Percentiles rank a stretch among this genome's conserved stretches.
These are phyloP conservation scores for Parapsyche elsis DNA, from an alignment of 1,140 invertebrate species.

Conservation along the genomic window DNA sequence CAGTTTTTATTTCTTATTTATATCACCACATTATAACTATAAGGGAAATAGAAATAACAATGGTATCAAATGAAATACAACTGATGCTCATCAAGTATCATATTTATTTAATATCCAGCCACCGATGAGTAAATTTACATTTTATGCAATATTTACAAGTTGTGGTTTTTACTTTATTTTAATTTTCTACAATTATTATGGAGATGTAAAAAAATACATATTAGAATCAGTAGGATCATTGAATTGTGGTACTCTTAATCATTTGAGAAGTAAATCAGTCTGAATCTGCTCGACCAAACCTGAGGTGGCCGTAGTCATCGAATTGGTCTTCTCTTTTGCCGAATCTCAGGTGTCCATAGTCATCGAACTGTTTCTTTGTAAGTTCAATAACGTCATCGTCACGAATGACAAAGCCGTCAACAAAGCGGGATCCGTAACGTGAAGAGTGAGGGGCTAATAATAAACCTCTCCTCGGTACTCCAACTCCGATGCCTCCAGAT, in stretches of 20 bases:
- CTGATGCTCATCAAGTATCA: conserved; percentile 30
- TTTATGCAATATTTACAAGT: conserved; percentile 36
- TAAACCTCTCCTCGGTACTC: conserved; percentile 32
- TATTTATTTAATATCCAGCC: conserved; percentile 41
- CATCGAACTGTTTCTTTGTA: conserved; percentile 70
- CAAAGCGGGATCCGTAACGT: conserved; percentile 55
- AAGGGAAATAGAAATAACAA: not conserved
- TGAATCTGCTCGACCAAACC: conserved; percentile 69
- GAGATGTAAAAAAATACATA: conserved; percentile 11
- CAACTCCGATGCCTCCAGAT: conserved; percentile 45
- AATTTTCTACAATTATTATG: not conserved
- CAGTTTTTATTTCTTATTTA: not conserved
- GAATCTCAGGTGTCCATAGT: conserved; percentile 74
- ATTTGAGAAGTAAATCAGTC: conserved; percentile 41
- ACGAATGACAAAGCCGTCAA: conserved; percentile 61
- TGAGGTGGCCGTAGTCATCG: conserved; percentile 77
- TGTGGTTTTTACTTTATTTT: not conserved
- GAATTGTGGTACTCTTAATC: not conserved
- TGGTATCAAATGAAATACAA: conserved; percentile 12
- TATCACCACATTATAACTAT: not conserved
- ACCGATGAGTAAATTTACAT: conserved; percentile 28
- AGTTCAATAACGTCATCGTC: conserved; percentile 70
- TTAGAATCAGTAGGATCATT: not conserved
- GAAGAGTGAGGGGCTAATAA: conserved; percentile 52
- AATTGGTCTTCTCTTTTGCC: conserved; percentile 69